phyloP scores from a whole-genome alignment of 2,797 vertebrate species.

The Tapirus indicus region DNA sequence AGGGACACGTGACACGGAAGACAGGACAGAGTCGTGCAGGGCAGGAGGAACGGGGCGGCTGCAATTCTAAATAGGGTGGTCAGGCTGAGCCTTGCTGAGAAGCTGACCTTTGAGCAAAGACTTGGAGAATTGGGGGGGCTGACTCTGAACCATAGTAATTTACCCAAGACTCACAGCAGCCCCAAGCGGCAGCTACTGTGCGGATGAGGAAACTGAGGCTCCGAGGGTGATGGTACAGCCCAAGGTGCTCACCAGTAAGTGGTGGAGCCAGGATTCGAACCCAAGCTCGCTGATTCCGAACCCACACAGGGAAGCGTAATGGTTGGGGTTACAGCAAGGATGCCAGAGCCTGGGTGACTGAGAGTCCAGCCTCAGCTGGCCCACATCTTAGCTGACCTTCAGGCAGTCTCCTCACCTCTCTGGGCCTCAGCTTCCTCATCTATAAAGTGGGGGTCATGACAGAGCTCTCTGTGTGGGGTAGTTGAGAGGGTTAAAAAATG shows the following conservation, averaged over 20 bases:
- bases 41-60: accelerated
- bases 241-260: not conserved
- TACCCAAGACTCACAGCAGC: not conserved
- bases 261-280: not conserved
- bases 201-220: not conserved
- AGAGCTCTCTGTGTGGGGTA: not conserved
- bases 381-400: not conserved
- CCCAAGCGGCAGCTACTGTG: not conserved
- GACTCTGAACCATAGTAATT: not conserved
- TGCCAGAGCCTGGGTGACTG: not conserved
- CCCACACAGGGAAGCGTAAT: not conserved
- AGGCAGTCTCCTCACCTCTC: not conserved
- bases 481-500: not conserved
- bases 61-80: not conserved
- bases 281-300: not conserved
- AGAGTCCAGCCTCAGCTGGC: not conserved
- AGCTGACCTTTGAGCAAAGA: not conserved
- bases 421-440: not conserved
- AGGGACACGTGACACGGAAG: accelerated
- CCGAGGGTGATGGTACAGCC: not conserved
- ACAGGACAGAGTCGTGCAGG: accelerated
- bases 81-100: not conserved
- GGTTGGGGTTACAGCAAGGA: not conserved
- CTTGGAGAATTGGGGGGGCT: not conserved
- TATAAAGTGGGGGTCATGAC: not conserved